phyloP scores from a whole-genome alignment of 2,888 invertebrate species.

The Caenorhabditis drosophilae region DNA sequence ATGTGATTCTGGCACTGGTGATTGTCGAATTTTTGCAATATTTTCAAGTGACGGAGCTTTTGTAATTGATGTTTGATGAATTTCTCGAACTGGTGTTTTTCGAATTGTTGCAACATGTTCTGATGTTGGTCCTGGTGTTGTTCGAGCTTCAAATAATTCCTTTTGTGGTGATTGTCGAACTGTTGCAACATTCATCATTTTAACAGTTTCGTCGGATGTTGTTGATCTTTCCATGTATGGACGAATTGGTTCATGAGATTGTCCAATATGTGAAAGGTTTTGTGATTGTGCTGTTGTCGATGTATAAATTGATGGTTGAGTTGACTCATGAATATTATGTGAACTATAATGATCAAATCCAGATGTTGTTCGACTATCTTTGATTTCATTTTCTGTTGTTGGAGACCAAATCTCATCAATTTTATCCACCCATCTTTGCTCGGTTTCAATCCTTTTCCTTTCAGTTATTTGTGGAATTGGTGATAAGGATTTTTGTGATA shows the following conservation, averaged over 20 bases:
- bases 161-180: constrained; percentile 46
- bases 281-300: constrained; percentile 19
- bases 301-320: constrained; percentile 25
- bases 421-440: constrained; percentile 49
- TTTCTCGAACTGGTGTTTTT: constrained; percentile 41
- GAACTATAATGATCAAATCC: constrained; percentile 36
- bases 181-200: constrained; percentile 44
- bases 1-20: constrained; percentile 40
- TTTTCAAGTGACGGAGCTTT: constrained; percentile 37
- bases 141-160: constrained; percentile 35
- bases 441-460: constrained; percentile 25
- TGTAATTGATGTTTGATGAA: constrained; percentile 33
- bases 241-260: constrained; percentile 39
- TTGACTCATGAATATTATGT: constrained; percentile 42
- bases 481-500: constrained; percentile 44
- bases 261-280: constrained; percentile 30
- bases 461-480: constrained; percentile 40
- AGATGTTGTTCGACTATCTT: constrained; percentile 25
- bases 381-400: constrained; percentile 23
- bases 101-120: constrained; percentile 48
- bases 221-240: constrained; percentile 36
- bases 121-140: constrained; percentile 32
- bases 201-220: constrained; percentile 33
- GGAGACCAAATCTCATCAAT: constrained; percentile 42
- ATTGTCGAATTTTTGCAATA: constrained; percentile 42